phyloP scores from a whole-genome alignment of 2,888 invertebrate genomes.

The Coecobrya sp. region DNA sequence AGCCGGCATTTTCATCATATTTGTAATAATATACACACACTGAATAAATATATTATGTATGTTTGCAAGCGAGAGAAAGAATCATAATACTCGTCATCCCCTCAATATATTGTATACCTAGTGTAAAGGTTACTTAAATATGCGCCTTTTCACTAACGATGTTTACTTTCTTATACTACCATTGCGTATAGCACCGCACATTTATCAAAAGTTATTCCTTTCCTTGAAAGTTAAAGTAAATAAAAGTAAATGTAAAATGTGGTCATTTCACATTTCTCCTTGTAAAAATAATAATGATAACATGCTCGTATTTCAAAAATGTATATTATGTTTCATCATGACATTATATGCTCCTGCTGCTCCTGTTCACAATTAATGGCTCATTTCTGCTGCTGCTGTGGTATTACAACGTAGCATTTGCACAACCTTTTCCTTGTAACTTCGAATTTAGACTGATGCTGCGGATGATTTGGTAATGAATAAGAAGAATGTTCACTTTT shows the following conservation, averaged over 20 bases:
- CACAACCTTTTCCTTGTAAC: slow-evolving; percentile 62
- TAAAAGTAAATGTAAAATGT: background rate
- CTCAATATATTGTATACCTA: background rate
- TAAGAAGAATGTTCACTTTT: background rate
- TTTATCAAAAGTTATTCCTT: background rate
- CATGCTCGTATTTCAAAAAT: slow-evolving; percentile 61
- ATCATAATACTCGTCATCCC: no score
- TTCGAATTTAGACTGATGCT: slow-evolving; percentile 14
- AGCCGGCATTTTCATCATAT: background rate
- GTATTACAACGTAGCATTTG: background rate
- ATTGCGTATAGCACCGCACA: no score
- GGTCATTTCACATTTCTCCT: background rate
- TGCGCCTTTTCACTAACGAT: slow-evolving; percentile 68
- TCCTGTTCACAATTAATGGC: slow-evolving; percentile 65
- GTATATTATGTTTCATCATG: slow-evolving; percentile 72
- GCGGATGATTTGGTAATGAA: slow-evolving; percentile 3
- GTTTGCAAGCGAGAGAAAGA: background rate
- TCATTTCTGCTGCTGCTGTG: slow-evolving; percentile 37
- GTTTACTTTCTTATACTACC: slow-evolving; percentile 39
- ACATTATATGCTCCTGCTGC: slow-evolving; percentile 56
- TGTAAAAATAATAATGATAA: slow-evolving; percentile 1
- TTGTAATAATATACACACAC: slow-evolving; percentile 43
- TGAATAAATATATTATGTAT: slow-evolving; percentile 4
- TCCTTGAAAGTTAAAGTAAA: slow-evolving; percentile 6
- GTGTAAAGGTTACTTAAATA: slow-evolving; percentile 3